Evolutionary conservation across 2,113 vertebrate species (phyloP).

Genomic region (Ranitomeya variabilis): DNA sequence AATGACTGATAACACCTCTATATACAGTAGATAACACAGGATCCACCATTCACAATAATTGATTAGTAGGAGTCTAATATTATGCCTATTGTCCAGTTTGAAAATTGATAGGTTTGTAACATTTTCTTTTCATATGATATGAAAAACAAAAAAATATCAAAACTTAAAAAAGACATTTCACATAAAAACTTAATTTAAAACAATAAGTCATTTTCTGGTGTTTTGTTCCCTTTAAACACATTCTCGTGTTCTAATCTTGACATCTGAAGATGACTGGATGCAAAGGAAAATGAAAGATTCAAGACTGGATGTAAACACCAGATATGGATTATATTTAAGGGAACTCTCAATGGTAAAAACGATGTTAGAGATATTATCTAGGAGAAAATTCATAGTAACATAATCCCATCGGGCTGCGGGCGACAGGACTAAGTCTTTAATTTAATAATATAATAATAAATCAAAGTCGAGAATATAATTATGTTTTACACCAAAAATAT

Average conservation of each 20-base stretch:
- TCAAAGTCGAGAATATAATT: background rate
- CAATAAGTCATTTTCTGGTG: too few species aligned
- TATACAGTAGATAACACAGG: too few species aligned
- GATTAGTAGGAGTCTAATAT: too few species aligned
- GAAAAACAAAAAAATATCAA: too few species aligned
- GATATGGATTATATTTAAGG: background rate
- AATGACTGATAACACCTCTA: too few species aligned
- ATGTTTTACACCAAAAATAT: background rate
- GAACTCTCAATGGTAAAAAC: background rate
- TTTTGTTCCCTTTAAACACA: background rate
- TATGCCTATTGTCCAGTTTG: too few species aligned
- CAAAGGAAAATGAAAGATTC: background rate
- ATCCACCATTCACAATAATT: too few species aligned
- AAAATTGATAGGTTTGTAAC: too few species aligned
- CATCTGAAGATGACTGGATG: background rate
- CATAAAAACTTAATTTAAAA: too few species aligned
- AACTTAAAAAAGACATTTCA: too few species aligned
- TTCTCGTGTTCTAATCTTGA: background rate
- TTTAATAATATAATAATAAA: conserved; percentile 26
- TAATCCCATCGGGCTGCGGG: background rate
- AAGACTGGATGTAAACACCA: background rate
- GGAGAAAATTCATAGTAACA: background rate
- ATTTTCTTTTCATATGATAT: too few species aligned
- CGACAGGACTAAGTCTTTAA: background rate
- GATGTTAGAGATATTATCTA: background rate